Base-by-base conservation (phyloP, 1,140 invertebrate genomes). In the Orussus abietinus region DNA sequence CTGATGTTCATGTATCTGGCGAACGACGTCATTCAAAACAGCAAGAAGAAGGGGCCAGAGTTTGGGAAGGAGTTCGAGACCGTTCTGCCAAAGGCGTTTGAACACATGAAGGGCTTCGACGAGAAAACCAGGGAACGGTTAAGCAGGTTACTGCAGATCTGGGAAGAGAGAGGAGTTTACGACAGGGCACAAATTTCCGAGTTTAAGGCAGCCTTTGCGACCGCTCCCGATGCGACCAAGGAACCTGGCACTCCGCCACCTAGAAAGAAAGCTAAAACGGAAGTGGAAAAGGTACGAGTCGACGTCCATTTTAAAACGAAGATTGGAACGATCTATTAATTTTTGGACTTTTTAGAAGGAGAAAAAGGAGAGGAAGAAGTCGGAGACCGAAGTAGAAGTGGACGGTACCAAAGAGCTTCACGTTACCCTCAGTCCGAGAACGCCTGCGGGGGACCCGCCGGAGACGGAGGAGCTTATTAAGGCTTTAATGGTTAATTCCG, bases 11-110 rank as follows among this genome's bases (percentile, higher is more conserved):
- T 98, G 81, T 98, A 98, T 68, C 75, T 98, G 45, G 95, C 96
- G 3, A 99, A 99, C 80, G 96, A 99, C 80, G 92, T 98, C 15
- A 95, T 98, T 49, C 96, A 98, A 69, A 98, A 98, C 61, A 93
- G 93, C 62, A 92, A 92, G 61, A 97, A 96, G 62, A 98, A 98
- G 72, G 94, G 92, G 0, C 91, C 92, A 4, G 94, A 98, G 70
- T 98, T 93, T 77, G 86, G 88, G 7, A 87, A 86, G 69, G 88
- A 90, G 59, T 94, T 90, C 74, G 83, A 80, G 5, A 77, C 77
- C 39, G 79, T 86, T 9, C 66, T 95, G 11, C 80, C 80, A 45
- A 87, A 86, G 63, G 85, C 88, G 1, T 90, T 94, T 55, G 80
- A 86, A 47, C 81, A 90, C 49, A 88, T 95, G 74, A 84, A 83